Evolutionary conservation across 2,888 invertebrate genomes (phyloP).

Genomic region (Temnothorax rugatulus): DNA sequence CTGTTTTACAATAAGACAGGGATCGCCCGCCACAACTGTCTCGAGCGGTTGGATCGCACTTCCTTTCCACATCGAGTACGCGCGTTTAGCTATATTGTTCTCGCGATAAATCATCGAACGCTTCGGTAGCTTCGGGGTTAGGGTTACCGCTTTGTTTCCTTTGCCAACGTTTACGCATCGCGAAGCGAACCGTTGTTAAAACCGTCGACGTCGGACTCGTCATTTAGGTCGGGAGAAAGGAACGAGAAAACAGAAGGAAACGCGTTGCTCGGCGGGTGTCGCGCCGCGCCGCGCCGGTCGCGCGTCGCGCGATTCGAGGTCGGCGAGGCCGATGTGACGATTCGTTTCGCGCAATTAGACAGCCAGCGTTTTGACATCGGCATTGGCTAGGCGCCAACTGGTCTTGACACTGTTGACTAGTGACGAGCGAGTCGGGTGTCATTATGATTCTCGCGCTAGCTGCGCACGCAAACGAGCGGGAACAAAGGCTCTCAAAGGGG

Average conservation of each 20-base stretch:
- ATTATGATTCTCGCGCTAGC: conserved; percentile 49
- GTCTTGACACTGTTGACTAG: neutral
- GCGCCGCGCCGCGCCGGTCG: neutral
- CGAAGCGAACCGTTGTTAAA: neutral
- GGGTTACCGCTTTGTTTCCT: conserved; percentile 15
- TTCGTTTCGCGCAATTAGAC: conserved; percentile 16
- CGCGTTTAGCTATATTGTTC: conserved; percentile 58
- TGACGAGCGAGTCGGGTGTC: conserved; percentile 1
- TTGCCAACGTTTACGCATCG: neutral
- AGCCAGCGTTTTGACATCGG: neutral
- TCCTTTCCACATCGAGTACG: conserved; percentile 57
- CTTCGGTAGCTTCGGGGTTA: conserved; percentile 16
- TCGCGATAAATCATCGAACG: conserved; percentile 60
- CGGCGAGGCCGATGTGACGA: neutral
- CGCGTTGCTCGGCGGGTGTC: neutral
- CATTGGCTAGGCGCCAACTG: conserved; percentile 16
- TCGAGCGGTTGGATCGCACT: conserved; percentile 63
- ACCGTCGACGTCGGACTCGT: neutral
- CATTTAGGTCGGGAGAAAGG: neutral
- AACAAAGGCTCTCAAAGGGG: conserved; percentile 51
- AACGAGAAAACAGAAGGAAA: neutral
- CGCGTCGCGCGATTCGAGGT: neutral
- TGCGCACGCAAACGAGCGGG: conserved; percentile 49
- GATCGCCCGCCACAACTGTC: conserved; percentile 19
- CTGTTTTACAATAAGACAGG: conserved; percentile 13